phyloP scores from a whole-genome alignment of 2,888 invertebrate genomes.

The Drosophila subquinaria region DNA sequence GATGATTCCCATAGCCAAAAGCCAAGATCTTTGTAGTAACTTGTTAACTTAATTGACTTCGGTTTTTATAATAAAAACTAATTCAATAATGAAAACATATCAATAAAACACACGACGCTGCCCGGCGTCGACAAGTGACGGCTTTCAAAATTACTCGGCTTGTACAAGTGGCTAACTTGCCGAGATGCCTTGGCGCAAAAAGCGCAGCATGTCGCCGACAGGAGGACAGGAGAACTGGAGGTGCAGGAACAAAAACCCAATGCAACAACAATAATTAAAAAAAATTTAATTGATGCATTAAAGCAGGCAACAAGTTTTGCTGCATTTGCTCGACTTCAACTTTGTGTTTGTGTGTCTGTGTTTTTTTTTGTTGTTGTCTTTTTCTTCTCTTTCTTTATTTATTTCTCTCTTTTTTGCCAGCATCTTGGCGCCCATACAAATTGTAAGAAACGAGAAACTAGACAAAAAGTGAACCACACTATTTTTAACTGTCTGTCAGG shows the following conservation, averaged over 20 bases:
- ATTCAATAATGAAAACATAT: conserved; percentile 82
- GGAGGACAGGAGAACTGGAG: conserved; percentile 65
- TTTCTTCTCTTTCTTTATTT: conserved; percentile 9
- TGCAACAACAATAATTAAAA: conserved; percentile 70
- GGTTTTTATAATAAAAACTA: conserved; percentile 64
- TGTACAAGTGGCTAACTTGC: conserved; percentile 26
- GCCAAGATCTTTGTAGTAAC: conserved; percentile 25
- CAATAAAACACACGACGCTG: conserved; percentile 67
- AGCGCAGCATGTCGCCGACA: conserved; percentile 72
- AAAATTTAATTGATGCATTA: conserved; percentile 81
- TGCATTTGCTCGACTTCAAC: conserved; percentile 34
- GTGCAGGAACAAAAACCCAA: conserved; percentile 69
- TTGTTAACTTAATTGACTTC: conserved; percentile 74
- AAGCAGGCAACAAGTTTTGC: conserved; percentile 73
- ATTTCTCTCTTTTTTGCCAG: conserved; percentile 14
- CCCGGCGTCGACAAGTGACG: conserved; percentile 58
- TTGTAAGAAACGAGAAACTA: conserved; percentile 29
- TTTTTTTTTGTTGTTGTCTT: conserved; percentile 2
- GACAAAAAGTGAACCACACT: conserved; percentile 49
- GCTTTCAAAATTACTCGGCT: conserved; percentile 70
- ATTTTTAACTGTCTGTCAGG: conserved; percentile 72
- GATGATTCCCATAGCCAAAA: conserved; percentile 45
- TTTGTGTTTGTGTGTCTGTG: conserved; percentile 33
- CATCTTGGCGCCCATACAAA: conserved; percentile 47
- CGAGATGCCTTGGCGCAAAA: conserved; percentile 48